Evolutionary conservation across 2,888 invertebrate species (phyloP), one percentile per base, ranked within the genome.

Genomic region (Drosophila pseudotakahashii): DNA sequence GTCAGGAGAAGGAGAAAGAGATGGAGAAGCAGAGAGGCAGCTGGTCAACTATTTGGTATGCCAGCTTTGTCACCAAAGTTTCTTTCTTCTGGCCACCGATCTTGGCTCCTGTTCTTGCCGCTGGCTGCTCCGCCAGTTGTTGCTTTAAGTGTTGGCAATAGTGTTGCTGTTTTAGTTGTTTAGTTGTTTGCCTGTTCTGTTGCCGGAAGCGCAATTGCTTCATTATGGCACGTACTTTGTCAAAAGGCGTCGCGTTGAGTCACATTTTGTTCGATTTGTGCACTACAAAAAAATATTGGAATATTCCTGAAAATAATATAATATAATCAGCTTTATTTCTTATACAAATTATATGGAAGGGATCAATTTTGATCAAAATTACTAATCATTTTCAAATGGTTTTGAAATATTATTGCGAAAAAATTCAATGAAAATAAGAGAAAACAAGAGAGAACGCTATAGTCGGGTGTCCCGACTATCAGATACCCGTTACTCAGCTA

Each of bases 211-310:
- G 77, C 88, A 89, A 89, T 89, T 81, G 89, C 89, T 90, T 90
- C 89, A 87, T 89, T 90, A 85, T 87, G 89, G 89, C 88, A 89
- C 89, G 90, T 89, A 89, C 82, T 89, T 90, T 87, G 90, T 89
- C 90, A 89, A 86, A 59, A 90, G 89, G 82, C 89, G 81, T 89
- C 72, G 72, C 14, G 63, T 54, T 70, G 70, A 71, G 70, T 71
- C 70, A 69, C 59, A 52, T 73, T 51, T 55, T 36, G 50, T 71
- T 73, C 54, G 44, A 73, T 73, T 73, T 55, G 63, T 73, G 73
- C 63, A 63, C 62, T 50, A 26, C 32, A 14, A 41, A 30, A 59
- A 60, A 16, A 16, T 1, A 42, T 13, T 42, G 6, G 7, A 19
- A 42, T 19, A 16, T 41, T 16, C 9, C 3, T 9, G 32, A 9